Evolutionary conservation across 2,113 vertebrate species (phyloP), one percentile per base, ranked within the genome.

Genomic region (Rana temporaria): DNA sequence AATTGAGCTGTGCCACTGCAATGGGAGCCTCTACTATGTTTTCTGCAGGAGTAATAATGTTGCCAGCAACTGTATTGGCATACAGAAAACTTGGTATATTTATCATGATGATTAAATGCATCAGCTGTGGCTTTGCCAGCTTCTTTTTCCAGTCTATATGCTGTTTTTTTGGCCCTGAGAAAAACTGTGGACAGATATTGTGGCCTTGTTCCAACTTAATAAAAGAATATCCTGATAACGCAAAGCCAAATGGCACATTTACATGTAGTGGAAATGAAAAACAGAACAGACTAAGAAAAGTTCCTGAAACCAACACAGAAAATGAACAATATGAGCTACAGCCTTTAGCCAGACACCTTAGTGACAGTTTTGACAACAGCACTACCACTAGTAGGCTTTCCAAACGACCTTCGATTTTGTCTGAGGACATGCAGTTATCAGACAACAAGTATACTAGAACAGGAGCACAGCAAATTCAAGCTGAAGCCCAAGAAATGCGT

Each of bases 61-160:
- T 99, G 78, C 98, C 98, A 0, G 92, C 97, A 14, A 98, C 95
- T 0, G 96, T 96, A 52, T 85, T 99, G 87, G 93, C 94, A 0
- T 97, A 98, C 16, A 93, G 98, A 79, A 99, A 98, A 89, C 88
- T 98, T 81, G 98, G 98, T 4, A 99, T 98, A 86, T 96, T 97
- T 74, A 87, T 99, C 32, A 95, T 99, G 91, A 94, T 98, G 89
- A 96, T 99, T 64, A 98, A 98, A 86, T 99, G 96, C n/a, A 93
- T 99, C 77, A 95, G 96, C 42, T 99, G 98, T 34, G 97, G 97
- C 76, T 99, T 99, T 79, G 95, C 97, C 69, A 99, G 96, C 62
- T 98, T 99, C 90, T 99, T 99, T 88, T 99, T 99, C 85, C 98
- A 99, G 86, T 98, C 98, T 0, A 90, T 99, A 8, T 99, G 97